A percentile compares a stretch with the other conserved stretches of the same genome.
phyloP scores from a whole-genome alignment of 2,113 vertebrate species.

The Neodon shergylaensis region DNA sequence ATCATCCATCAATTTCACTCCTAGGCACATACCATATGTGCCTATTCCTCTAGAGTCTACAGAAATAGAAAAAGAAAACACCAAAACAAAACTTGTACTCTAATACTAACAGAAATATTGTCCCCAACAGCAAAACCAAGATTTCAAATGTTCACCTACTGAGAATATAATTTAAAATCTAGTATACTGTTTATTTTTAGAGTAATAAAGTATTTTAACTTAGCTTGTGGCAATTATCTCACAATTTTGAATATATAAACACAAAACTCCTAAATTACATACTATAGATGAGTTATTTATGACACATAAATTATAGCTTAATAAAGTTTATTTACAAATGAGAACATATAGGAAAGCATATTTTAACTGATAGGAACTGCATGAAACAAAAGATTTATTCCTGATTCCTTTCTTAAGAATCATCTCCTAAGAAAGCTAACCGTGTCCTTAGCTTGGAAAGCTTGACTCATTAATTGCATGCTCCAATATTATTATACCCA shows the following conservation, averaged over 20 bases:
- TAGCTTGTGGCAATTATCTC: neutral
- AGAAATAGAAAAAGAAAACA: neutral
- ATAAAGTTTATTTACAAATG: neutral
- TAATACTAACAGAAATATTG: neutral
- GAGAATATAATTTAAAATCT: constrained; percentile 10
- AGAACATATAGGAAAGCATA: neutral
- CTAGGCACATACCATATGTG: neutral
- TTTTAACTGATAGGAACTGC: constrained; percentile 13
- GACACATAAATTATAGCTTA: neutral
- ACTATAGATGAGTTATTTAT: constrained; percentile 10
- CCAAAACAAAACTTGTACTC: neutral
- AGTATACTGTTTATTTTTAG: neutral
- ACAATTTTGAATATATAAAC: neutral
- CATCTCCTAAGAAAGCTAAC: neutral
- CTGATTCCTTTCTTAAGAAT: neutral
- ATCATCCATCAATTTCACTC: neutral
- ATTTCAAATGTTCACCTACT: constrained; percentile 16
- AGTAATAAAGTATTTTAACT: neutral
- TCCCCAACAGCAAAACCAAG: neutral
- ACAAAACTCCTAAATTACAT: neutral
- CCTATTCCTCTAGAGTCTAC: neutral
- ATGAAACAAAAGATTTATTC: neutral
- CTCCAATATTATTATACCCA: neutral
- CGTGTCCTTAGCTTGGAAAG: neutral
- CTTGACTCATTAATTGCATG: neutral